Base-by-base conservation (phyloP, 2,113 vertebrate species). In the Aix galericulata region DNA sequence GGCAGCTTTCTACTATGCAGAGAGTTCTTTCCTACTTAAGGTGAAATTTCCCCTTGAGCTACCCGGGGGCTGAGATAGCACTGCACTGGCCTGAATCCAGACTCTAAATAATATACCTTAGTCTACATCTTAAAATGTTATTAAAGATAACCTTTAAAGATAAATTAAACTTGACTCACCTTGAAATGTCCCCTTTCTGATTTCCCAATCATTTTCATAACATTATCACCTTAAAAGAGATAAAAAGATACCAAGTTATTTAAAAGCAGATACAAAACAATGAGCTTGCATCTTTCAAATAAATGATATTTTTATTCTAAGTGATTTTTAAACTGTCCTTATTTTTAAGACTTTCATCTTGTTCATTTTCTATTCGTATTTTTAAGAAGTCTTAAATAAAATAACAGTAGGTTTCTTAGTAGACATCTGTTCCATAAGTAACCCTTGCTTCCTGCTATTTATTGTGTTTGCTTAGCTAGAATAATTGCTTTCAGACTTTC, bases 401-500 rank as follows among this genome's bases (percentile, higher is more conserved):
- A 94, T 25, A 59, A 18, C 6, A 5, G 42, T 56, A 81, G 15
- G n/a, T 76, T 96, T 87, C 73, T 88, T 64, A 75, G 53, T 36
- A 75, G 90, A 82, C 29, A 73, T 58, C 31, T 81, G 71, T 67
- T 71, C 81, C 77, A 86, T 67, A 96, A 95, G 89, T 72, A 94
- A 95, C 69, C 27, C 18, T 89, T 40, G 21, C 32, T 96, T 93
- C 88, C 86, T 92, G 71, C 67, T 71, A 50, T 89, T 94, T 80
- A 58, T 77, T 94, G 31, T 63, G 52, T 64, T 95, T 88, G 55
- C 91, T 87, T 90, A 95, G 60, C 55, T 67, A 91, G 82, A 85
- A 93, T 93, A 96, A 97, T 94, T 86, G 77, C 88, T 92, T 62
- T 93, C 90, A 93, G 78, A 77, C 82, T 88, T 94, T 44, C 53